Conservation (phyloP, 2,113 vertebrate genomes). For the Trematomus loennbergii region DNA sequence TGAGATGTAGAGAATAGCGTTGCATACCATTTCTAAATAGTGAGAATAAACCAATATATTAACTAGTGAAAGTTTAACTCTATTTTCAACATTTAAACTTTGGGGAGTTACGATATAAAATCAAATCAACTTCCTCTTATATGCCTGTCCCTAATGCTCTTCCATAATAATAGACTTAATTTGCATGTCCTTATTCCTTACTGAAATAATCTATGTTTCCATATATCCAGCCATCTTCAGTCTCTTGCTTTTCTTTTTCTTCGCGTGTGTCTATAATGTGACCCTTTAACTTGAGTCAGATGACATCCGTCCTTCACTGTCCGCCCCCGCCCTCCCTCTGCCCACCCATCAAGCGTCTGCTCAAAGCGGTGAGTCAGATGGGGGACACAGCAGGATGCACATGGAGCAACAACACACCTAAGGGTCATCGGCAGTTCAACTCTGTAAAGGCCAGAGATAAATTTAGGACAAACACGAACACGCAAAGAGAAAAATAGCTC, state of each 20-base stretch:
- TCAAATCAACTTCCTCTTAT: too few species aligned
- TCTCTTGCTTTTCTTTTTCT: constrained; percentile 9
- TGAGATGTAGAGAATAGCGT: too few species aligned
- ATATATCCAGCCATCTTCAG: background rate
- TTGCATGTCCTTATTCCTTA: background rate
- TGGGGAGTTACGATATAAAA: too few species aligned
- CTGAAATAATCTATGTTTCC: constrained; percentile 1
- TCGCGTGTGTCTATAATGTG: background rate
- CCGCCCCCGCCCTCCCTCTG: constrained; percentile 38
- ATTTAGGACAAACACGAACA: constrained; percentile 44
- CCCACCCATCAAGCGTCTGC: constrained; percentile 40
- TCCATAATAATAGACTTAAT: background rate
- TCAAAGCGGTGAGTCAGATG: constrained; percentile 64
- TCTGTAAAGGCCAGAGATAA: constrained; percentile 69
- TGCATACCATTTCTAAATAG: too few species aligned
- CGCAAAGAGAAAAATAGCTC: constrained; percentile 5
- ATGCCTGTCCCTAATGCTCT: too few species aligned
- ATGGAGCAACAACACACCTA: constrained; percentile 58
- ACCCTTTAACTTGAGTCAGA: constrained; percentile 40
- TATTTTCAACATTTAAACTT: too few species aligned
- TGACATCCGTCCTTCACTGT: constrained; percentile 65
- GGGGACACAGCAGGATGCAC: constrained; percentile 64
- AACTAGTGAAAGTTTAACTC: too few species aligned
- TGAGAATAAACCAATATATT: too few species aligned
- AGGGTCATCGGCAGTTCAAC: constrained; percentile 74